Base-by-base conservation (phyloP, 2,797 vertebrate species). In the Crypturellus tataupa region DNA sequence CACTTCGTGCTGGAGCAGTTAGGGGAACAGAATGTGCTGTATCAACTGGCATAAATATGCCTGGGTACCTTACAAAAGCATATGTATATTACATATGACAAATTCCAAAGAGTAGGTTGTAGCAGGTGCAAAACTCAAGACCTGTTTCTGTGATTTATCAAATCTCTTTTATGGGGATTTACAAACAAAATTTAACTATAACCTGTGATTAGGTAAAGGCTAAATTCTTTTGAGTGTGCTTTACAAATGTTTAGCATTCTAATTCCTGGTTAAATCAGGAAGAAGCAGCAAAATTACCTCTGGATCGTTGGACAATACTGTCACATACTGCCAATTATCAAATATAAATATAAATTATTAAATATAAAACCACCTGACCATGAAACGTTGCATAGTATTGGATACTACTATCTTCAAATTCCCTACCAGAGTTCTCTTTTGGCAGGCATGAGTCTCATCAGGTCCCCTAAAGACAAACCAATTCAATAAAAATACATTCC, bases 131-230 rank as follows among this genome's bases (percentile, higher is more conserved):
- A 75, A 90, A 80, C 47, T 92, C 76, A 49, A 5, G 15, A 84
- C 11, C 31, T 70, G 11, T 75, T 90, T 69, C 86, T 95, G 72
- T 49, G 46, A 40, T 91, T 96, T 77, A 93, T 95, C 94, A 86
- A 73, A 65, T 29, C 87, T 92, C 68, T 65, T 65, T 91, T 77
- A 35, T 51, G 94, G 86, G 76, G 89, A 96, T 94, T 65, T 42
- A 95, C 95, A 72, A 71, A 37, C 35, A 62, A 85, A 91, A 90
- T 56, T 25, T 69, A 91, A 82, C 20, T 76, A 60, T 78, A 91
- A 90, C 55, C 63, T 79, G 31, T 72, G 39, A 69, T 85, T 93
- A 27, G 35, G 56, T 88, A 82, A 95, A 96, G 80, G 89, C 63
- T 79, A 89, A 83, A 83, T 76, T 62, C 10, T 90, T 92, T 5